Evolutionary conservation across 2,113 vertebrate genomes (phyloP), one percentile per base, ranked within the genome.

Genomic region (Zosterops japonicus): DNA sequence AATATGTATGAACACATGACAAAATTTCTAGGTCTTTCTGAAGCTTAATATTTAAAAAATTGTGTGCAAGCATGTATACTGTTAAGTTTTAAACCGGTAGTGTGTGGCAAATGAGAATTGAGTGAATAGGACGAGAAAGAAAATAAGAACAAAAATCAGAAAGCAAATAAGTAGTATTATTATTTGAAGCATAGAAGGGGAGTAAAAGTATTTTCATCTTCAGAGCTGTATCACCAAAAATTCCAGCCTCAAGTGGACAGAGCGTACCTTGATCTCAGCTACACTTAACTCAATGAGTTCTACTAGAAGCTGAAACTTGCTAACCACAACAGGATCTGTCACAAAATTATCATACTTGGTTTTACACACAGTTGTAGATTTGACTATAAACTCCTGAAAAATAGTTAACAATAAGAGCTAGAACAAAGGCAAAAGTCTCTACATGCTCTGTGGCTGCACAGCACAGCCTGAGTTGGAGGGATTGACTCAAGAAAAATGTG

Each of bases 401-500:
- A 36, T 4, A 8, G 22, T 67, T 57, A 44, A 71, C 0, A 44
- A 31, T 44, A 90, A 67, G 60, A 90, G 56, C 10, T 9, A 19
- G 56, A 49, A 86, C 70, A 71, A 64, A 77, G 19, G 24, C 65
- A 44, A 29, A 91, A 74, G 50, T 49, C 35, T 89, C 6, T 61
- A 24, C 9, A 4, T 24, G 35, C n/a, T 89, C 61, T 53, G 36
- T 42, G n/a, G 22, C 83, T 86, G 75, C 76, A 77, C 76, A 86
- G 44, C 42, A 81, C 16, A 52, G 20, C 12, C 56, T 67, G 89
- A 78, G 46, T 53, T 91, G 75, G 67, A 91, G 81, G 29, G 33
- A 70, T 35, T 84, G 67, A 94, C 67, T 65, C n/a, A 63, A 12
- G 53, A 94, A 94, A 93, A 95, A 95, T 5, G 2, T 68, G 83